phyloP scores from a whole-genome alignment of 2,113 vertebrate genomes.

The Cyanistes caeruleus region DNA sequence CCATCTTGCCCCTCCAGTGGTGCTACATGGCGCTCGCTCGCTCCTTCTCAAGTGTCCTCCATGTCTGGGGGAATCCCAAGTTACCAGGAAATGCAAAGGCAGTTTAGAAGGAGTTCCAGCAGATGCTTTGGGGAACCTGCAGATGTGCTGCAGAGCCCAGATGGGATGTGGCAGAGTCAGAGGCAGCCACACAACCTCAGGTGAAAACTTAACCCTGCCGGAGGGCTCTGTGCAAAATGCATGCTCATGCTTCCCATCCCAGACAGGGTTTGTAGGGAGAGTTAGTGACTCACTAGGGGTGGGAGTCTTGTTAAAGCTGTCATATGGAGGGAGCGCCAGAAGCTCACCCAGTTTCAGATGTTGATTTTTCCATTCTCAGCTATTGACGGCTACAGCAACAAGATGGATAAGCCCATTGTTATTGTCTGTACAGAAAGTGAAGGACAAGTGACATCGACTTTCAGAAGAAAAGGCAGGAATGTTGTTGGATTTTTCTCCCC shows the following conservation, averaged over 20 bases:
- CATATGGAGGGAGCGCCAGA: conserved; percentile 32
- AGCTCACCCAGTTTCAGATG: conserved; percentile 48
- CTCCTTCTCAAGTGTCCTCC: not conserved
- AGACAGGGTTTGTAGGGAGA: not conserved
- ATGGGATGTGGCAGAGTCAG: not conserved
- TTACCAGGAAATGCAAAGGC: not conserved
- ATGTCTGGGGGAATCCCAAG: not conserved
- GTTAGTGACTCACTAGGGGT: conserved; percentile 43
- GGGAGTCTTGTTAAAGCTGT: conserved; percentile 41
- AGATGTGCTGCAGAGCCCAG: not conserved
- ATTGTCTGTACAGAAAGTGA: conserved; percentile 59
- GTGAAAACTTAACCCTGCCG: conserved; percentile 8
- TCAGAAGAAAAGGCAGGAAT: conserved; percentile 29
- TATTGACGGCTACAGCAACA: not conserved
- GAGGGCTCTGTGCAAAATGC: not conserved
- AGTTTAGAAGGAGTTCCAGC: not conserved
- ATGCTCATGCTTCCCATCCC: conserved; percentile 16
- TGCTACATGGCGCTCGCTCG: not conserved
- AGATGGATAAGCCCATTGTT: conserved; percentile 40
- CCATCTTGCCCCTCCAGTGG: not conserved
- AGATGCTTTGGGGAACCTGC: not conserved
- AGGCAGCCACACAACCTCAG: not conserved
- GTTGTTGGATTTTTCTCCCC: not conserved
- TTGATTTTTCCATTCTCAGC: conserved; percentile 53
- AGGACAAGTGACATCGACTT: conserved; percentile 18